Percentiles rank a stretch among this genome's conserved stretches.
Conservation (phyloP, 37 sponge, comb jelly and placozoan species). For the Oopsacas minuta region DNA sequence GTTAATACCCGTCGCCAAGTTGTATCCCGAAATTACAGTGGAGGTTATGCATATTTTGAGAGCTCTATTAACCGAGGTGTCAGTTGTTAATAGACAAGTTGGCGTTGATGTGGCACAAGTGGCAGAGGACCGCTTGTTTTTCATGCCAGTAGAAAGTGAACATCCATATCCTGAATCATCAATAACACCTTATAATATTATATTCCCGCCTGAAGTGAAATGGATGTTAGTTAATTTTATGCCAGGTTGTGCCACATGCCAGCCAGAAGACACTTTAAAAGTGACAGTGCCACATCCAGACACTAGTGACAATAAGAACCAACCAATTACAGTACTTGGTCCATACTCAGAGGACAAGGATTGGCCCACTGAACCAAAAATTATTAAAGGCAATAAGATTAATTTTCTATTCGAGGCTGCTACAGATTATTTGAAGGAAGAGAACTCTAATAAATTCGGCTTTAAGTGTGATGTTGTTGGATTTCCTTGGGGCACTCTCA, state of each 20-base stretch:
- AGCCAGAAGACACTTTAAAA: conserved; percentile 14
- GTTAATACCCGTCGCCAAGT: background rate
- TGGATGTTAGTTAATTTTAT: conserved; percentile 12
- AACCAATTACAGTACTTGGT: background rate
- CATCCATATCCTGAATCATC: background rate
- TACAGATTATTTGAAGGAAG: conserved; percentile 84
- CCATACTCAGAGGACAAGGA: background rate
- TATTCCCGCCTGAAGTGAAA: background rate
- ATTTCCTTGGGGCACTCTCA: conserved; percentile 51
- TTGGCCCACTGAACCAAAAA: background rate
- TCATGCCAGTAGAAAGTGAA: conserved; percentile 12
- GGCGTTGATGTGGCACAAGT: background rate
- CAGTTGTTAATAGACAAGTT: conserved; percentile 10
- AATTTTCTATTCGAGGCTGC: conserved; percentile 57
- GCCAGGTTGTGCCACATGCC: conserved; percentile 20
- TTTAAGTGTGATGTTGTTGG: conserved; percentile 76
- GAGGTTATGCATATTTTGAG: background rate
- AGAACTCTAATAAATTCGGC: conserved; percentile 62
- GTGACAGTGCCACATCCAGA: conserved; percentile 13
- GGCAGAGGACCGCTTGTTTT: background rate
- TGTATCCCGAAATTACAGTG: background rate
- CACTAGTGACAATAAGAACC: background rate
- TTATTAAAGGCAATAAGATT: conserved; percentile 52
- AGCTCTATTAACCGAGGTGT: background rate
- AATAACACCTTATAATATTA: background rate